phyloP scores from a whole-genome alignment of 2,113 vertebrate species.

The Mobula hypostoma region DNA sequence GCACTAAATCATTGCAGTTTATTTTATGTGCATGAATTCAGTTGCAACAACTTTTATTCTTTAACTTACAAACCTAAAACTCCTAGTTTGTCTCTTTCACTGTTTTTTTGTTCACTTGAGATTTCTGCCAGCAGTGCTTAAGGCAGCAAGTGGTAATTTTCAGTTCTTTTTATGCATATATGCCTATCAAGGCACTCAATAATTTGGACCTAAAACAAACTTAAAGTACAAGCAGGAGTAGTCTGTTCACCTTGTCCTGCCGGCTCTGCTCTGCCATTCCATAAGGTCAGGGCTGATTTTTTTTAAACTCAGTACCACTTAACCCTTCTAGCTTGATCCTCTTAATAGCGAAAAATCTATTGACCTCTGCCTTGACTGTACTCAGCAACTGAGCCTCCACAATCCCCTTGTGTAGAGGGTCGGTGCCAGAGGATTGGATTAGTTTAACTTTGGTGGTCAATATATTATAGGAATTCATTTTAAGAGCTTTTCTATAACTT shows the following conservation, averaged over 20 bases:
- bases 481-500: no score
- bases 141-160: background rate
- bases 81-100: background rate
- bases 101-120: background rate
- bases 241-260: background rate
- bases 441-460: background rate
- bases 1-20: constrained; percentile 13
- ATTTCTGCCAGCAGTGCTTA: background rate
- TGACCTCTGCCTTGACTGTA: no score
- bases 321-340: no score
- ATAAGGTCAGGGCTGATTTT: no score
- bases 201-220: background rate
- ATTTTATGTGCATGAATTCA: background rate
- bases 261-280: no score
- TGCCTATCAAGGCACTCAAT: background rate
- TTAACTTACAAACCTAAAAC: background rate
- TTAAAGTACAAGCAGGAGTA: background rate
- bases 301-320: no score
- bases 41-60: background rate
- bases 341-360: no score
- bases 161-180: background rate
- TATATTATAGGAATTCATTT: no score
- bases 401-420: no score
- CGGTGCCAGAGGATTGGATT: no score
- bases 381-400: no score